Percentiles rank a stretch among this genome's conserved stretches.
These are phyloP conservation scores for Prionace glauca DNA, from an alignment of 2,797 vertebrate species.

Conservation along the genomic window DNA sequence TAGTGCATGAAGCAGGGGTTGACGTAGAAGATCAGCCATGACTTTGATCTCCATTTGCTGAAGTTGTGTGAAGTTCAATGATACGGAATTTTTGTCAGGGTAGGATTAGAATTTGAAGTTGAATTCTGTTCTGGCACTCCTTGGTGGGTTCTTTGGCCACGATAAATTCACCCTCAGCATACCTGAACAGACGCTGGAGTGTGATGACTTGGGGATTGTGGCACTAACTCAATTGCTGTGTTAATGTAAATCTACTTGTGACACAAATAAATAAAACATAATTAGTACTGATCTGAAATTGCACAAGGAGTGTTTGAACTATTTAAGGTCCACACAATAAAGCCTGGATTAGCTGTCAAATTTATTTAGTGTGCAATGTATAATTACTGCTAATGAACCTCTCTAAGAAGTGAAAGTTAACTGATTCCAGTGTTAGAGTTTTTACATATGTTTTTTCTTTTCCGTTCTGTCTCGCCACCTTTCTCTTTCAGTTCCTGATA, in stretches of 20 bases:
- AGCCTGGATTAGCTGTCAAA: not conserved
- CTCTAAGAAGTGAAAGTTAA: not conserved
- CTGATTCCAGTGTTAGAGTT: not conserved
- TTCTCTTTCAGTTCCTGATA: not conserved
- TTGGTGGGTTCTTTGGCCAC: no score
- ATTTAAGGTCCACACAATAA: not conserved
- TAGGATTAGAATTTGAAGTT: not conserved
- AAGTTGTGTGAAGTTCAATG: not conserved
- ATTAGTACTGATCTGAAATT: not conserved
- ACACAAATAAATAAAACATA: no score
- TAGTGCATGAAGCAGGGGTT: no score
- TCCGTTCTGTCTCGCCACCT: not conserved
- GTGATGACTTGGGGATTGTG: no score
- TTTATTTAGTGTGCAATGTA: not conserved
- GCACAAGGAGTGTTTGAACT: not conserved
- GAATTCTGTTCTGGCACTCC: no score
- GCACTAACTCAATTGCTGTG: no score
- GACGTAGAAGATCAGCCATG: no score
- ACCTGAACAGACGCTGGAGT: no score
- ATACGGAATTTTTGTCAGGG: not conserved
- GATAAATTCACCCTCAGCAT: no score
- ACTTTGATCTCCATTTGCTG: not conserved
- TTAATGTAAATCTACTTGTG: no score
- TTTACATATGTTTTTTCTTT: not conserved
- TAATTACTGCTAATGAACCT: not conserved